Evolutionary conservation across 2,888 invertebrate species (phyloP), one percentile per base, ranked within the genome.

Genomic region (Epistrophe grossulariae): DNA sequence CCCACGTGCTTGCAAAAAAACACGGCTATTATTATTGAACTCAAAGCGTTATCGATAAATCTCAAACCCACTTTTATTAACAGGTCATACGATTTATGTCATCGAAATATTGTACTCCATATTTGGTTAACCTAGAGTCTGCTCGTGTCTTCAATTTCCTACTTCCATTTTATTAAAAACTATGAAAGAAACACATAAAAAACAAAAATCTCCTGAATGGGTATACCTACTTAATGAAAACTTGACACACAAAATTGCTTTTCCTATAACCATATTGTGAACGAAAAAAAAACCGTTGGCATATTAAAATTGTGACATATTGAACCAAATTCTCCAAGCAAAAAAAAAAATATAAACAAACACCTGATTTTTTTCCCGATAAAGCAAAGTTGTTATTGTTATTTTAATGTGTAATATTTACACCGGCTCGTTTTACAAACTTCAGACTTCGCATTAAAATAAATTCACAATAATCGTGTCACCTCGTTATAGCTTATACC

Each of bases 281-380:
- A 35, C 11, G 43, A 8, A 31, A 43, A 68, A 50, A 71, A 43
- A 80, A 19, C 66, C 38, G 59, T 50, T 19, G 48, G 17, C 45
- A 15, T 80, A 84, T 48, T 80, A 52, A 38, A 38, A 28, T 8
- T 28, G 7, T 40, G 71, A 72, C 64, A 66, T 52, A 74, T 35
- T 64, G 11, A 40, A 48, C 17, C 31, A 48, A 24, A 35, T 60
- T 64, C 31, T 7, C 43, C 0, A 10, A 31, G 11, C 55, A 31
- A 43, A 43, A 64, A 71, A 31, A 43, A 28, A 64, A 45, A 19
- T 66, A 72, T 80, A 80, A 84, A 77, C 76, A 79, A 80, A 84
- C 43, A 60, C 62, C 45, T 66, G 38, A 45, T 24, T 45, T 38
- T 17, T 19, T 15, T 10, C 3, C n/a, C 40, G 9, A 45, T 48